These are phyloP conservation scores for Leucosticte australis DNA, from an alignment of 2,113 vertebrate genomes.

Conservation along the genomic window DNA sequence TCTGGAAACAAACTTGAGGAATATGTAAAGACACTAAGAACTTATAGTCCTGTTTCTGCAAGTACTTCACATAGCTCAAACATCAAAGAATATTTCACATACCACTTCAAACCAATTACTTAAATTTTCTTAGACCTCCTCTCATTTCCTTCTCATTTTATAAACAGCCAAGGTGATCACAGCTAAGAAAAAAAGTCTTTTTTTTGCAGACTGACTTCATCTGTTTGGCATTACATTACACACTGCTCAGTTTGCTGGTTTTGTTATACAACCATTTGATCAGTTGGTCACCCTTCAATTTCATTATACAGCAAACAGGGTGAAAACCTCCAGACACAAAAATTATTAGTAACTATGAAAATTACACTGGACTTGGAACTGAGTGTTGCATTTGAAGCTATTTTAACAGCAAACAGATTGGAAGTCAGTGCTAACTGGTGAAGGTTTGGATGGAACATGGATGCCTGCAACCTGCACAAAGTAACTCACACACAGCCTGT, in stretches of 20 bases:
- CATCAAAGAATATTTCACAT: neutral
- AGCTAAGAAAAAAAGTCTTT: neutral
- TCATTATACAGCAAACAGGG: neutral
- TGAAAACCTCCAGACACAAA: neutral
- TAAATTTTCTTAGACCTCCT: neutral
- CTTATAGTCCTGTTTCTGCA: fast-evolving
- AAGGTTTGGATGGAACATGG: neutral
- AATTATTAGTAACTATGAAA: neutral
- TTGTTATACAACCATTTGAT: neutral
- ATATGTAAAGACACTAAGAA: neutral
- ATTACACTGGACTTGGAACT: neutral
- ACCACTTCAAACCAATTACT: neutral
- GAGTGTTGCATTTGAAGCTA: neutral
- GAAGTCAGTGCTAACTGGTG: neutral
- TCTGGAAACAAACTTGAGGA: neutral
- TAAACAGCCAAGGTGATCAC: neutral
- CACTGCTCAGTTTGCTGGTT: neutral
- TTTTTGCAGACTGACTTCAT: neutral
- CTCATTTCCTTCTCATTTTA: neutral
- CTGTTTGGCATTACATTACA: neutral
- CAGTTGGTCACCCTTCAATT: neutral
- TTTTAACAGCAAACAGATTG: neutral
- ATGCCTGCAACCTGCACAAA: neutral
- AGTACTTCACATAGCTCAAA: neutral
- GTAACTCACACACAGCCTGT: neutral